Conservation (phyloP, 1,140 invertebrate genomes). For the Psilanteris sp. region DNA sequence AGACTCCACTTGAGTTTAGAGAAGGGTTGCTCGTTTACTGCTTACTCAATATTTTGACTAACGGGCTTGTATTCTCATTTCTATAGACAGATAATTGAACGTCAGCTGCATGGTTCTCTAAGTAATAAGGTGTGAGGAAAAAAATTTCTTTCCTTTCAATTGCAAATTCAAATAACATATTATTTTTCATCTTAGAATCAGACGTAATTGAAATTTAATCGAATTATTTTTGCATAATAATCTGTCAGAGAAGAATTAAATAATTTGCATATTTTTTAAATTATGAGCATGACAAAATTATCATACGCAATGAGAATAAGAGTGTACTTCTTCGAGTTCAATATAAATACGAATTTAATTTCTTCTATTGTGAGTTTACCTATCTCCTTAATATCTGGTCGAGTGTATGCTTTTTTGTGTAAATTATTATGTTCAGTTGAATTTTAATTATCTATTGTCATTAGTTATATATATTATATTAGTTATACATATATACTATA, state of each 20-base stretch:
- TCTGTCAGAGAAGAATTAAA: background rate
- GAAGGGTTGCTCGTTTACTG: slow-evolving; percentile 56
- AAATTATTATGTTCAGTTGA: no score
- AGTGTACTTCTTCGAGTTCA: no score
- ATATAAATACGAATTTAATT: no score
- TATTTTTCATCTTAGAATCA: slow-evolving; percentile 21
- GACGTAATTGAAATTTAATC: slow-evolving; percentile 47
- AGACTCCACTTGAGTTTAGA: slow-evolving; percentile 44
- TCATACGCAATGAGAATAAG: no score
- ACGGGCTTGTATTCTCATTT: slow-evolving; percentile 56
- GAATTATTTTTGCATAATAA: slow-evolving; percentile 36
- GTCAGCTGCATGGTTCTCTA: slow-evolving; percentile 55
- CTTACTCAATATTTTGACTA: slow-evolving; percentile 58
- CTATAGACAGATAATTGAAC: slow-evolving; percentile 57
- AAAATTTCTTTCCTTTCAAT: slow-evolving; percentile 29
- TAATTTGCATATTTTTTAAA: slow-evolving; percentile 11
- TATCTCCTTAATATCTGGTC: no score
- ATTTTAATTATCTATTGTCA: no score
- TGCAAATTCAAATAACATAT: slow-evolving; percentile 31
- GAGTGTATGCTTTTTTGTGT: no score
- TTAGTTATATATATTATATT: no score
- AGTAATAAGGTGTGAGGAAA: slow-evolving; percentile 49
- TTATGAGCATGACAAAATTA: no score
- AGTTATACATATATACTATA: no score
- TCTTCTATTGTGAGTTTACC: no score